Conservation (phyloP, 2,888 invertebrate genomes). For the Entomobrya multifasciata region DNA sequence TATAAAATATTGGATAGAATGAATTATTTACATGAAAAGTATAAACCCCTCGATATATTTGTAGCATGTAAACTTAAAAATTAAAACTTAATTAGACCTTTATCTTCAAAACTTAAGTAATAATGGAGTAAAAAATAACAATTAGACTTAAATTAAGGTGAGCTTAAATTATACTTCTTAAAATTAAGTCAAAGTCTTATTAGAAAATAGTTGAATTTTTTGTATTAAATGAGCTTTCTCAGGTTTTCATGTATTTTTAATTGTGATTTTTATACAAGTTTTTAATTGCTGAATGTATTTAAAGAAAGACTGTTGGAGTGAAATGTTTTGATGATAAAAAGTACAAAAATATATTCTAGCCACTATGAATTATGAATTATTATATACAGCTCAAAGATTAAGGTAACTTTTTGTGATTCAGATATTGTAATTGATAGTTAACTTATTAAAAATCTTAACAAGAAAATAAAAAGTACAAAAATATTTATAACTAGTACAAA, state of each 20-base stretch:
- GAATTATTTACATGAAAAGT: constrained; percentile 20
- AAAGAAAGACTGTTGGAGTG: background rate
- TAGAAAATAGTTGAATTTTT: too few relatives aligned
- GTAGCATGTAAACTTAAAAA: too few relatives aligned
- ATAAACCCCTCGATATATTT: constrained; percentile 29
- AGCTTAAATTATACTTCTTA: background rate
- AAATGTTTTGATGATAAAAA: background rate
- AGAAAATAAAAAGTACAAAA: too few relatives aligned
- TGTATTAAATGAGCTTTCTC: constrained; percentile 30
- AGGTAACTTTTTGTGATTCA: background rate
- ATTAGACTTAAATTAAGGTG: background rate
- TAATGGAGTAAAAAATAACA: too few relatives aligned
- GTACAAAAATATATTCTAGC: background rate
- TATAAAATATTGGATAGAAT: constrained; percentile 12
- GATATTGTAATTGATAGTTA: background rate
- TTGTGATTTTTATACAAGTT: background rate
- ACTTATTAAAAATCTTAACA: too few relatives aligned
- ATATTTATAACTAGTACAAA: too few relatives aligned
- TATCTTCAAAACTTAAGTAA: too few relatives aligned
- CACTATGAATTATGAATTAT: background rate
- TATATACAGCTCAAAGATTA: background rate
- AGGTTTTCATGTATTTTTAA: constrained; percentile 4
- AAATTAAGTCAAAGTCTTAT: too few relatives aligned
- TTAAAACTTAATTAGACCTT: too few relatives aligned
- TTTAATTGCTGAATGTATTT: background rate